phyloP scores from a whole-genome alignment of 1,140 invertebrate species.

The Aculops lycopersici region DNA sequence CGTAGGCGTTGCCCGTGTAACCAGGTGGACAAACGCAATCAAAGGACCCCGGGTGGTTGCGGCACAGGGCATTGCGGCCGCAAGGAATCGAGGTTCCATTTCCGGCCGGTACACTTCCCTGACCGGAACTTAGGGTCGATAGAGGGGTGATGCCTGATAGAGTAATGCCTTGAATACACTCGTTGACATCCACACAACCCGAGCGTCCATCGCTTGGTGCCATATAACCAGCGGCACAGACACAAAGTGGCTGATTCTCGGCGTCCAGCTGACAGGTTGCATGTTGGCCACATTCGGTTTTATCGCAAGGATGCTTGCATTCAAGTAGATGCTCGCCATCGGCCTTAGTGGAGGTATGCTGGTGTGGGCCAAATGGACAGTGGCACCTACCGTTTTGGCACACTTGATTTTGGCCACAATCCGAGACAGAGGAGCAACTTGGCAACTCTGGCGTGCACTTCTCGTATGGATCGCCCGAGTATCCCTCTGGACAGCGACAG shows the following conservation, averaged over 20 bases:
- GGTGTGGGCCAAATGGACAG: constrained; percentile 25
- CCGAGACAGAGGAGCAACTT: constrained; percentile 28
- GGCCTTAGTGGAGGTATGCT: background rate
- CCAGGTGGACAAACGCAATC: constrained; percentile 46
- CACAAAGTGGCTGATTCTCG: constrained; percentile 43
- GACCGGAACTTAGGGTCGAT: no score
- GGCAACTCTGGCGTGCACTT: constrained; percentile 16
- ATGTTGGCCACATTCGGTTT: constrained; percentile 44
- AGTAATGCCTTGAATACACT: constrained; percentile 33
- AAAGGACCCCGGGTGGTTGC: constrained; percentile 12
- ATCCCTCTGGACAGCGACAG: constrained; percentile 44
- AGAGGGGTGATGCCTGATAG: no score
- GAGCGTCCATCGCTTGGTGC: constrained; percentile 28
- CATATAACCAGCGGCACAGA: constrained; percentile 36
- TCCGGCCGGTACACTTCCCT: no score
- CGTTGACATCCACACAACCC: constrained; percentile 45
- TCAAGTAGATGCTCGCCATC: background rate
- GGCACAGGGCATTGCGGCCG: constrained; percentile 11
- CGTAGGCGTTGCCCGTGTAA: constrained; percentile 41
- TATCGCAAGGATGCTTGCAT: constrained; percentile 48
- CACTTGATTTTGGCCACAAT: constrained; percentile 60
- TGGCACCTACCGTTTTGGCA: constrained; percentile 41
- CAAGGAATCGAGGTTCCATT: no score
- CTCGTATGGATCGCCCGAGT: constrained; percentile 44
- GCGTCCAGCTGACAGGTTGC: constrained; percentile 46